These are phyloP conservation scores for Melikaiella ostensackeni DNA, from an alignment of 2,888 invertebrate species.

Conservation along the genomic window DNA sequence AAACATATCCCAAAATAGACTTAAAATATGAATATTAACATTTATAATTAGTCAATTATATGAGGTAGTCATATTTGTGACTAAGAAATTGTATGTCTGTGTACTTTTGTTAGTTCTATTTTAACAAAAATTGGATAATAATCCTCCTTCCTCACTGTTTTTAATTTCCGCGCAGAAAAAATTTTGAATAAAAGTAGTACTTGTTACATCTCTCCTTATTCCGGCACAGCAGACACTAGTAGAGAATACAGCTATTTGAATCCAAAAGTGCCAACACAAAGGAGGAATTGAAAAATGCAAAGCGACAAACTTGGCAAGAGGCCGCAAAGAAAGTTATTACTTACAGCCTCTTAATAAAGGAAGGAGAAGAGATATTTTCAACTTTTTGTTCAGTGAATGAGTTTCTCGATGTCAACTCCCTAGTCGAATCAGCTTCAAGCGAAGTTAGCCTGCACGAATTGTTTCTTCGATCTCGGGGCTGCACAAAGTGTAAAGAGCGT, in stretches of 20 bases:
- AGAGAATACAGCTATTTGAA: not conserved
- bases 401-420: slow-evolving; percentile 36
- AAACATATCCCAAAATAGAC: too few species aligned
- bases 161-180: too few species aligned
- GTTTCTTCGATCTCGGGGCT: slow-evolving; percentile 53
- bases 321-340: slow-evolving; percentile 37
- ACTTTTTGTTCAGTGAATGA: slow-evolving; percentile 32
- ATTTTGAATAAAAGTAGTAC: too few species aligned
- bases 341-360: slow-evolving; percentile 38
- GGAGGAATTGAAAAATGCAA: slow-evolving; percentile 15
- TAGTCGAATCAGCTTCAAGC: slow-evolving; percentile 36
- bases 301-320: slow-evolving; percentile 24
- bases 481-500: slow-evolving; percentile 44
- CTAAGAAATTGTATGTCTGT: too few species aligned
- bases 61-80: too few species aligned
- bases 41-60: too few species aligned
- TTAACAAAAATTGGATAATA: too few species aligned
- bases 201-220: not conserved
- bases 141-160: too few species aligned
- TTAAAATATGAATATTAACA: too few species aligned
- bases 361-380: slow-evolving; percentile 28
- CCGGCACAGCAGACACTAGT: too few species aligned
- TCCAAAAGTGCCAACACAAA: slow-evolving; percentile 30
- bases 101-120: too few species aligned
- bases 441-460: slow-evolving; percentile 58